Conservation (phyloP, 2,888 invertebrate genomes). For the Caradrina clavipalpis region DNA sequence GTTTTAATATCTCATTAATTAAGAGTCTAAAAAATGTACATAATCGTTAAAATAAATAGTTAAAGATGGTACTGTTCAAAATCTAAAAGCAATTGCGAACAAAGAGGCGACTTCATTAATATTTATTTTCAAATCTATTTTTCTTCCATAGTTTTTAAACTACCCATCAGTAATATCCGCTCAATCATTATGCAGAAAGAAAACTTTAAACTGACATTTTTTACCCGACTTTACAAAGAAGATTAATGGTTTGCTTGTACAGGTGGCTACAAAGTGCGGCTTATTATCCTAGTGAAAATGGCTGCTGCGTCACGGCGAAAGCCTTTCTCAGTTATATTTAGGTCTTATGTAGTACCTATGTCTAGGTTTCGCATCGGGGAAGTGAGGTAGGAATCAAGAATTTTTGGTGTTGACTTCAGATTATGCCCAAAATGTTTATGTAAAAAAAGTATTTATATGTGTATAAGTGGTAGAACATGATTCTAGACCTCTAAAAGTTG, state of each 20-base stretch:
- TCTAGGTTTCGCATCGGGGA: constrained; percentile 8
- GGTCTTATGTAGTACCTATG: constrained; percentile 30
- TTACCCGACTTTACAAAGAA: constrained; percentile 51
- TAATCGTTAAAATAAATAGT: no score
- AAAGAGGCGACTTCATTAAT: background rate
- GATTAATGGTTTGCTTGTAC: constrained; percentile 58
- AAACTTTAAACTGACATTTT: constrained; percentile 54
- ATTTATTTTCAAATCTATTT: constrained; percentile 1
- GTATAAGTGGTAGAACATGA: no score
- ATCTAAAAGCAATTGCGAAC: background rate
- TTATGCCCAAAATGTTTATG: background rate
- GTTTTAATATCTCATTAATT: no score
- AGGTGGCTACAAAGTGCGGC: constrained; percentile 46
- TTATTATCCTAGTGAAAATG: constrained; percentile 57
- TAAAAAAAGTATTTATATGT: no score
- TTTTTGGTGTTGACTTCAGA: background rate
- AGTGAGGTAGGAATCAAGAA: background rate
- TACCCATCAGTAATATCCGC: constrained; percentile 32
- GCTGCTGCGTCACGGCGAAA: constrained; percentile 39
- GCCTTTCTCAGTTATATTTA: constrained; percentile 41
- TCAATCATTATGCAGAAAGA: constrained; percentile 47
- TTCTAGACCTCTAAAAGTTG: no score
- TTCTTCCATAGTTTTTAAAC: constrained; percentile 30
- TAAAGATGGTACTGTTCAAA: background rate
- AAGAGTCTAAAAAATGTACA: no score